Conservation (phyloP, 92 coral and sea anemone species). For the Parazoanthus swiftii region DNA sequence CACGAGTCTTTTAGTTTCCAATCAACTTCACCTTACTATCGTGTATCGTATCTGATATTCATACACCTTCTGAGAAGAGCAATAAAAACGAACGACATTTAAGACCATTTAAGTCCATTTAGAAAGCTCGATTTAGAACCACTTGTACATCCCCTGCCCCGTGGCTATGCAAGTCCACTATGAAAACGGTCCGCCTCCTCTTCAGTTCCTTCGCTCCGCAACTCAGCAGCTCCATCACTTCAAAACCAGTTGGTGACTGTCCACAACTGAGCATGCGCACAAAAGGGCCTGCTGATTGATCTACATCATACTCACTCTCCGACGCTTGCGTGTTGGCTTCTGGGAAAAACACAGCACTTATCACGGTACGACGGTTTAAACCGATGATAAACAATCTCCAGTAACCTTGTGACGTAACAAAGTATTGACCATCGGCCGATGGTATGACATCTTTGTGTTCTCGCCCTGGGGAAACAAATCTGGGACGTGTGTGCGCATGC, state of each 20-base stretch:
- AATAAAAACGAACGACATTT: too few relatives aligned
- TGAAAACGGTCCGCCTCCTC: conserved; percentile 45
- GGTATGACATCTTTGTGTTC: neutral
- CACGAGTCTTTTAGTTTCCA: too few relatives aligned
- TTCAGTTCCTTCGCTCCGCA: conserved; percentile 49
- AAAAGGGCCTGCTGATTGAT: conserved; percentile 6
- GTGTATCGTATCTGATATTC: too few relatives aligned
- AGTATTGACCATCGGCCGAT: conserved; percentile 6
- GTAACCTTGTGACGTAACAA: conserved; percentile 19
- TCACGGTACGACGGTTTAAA: conserved; percentile 49
- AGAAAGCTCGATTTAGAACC: conserved; percentile 55
- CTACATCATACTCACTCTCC: neutral
- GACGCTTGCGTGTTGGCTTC: conserved; percentile 6
- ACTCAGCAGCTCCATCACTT: conserved; percentile 40
- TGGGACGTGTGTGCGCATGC: conserved; percentile 10
- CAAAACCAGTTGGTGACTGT: conserved; percentile 17
- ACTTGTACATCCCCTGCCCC: conserved; percentile 49
- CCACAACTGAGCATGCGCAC: conserved; percentile 51
- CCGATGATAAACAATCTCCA: conserved; percentile 62
- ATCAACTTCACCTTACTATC: too few relatives aligned
- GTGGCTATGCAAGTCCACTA: conserved; percentile 53
- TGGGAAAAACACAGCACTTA: conserved; percentile 58
- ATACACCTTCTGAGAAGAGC: too few relatives aligned
- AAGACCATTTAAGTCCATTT: neutral
- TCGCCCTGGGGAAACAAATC: neutral